A percentile compares a stretch with the other conserved stretches of the same genome.
Conservation (phyloP, 2,888 invertebrate genomes). For the Amiota mariae region DNA sequence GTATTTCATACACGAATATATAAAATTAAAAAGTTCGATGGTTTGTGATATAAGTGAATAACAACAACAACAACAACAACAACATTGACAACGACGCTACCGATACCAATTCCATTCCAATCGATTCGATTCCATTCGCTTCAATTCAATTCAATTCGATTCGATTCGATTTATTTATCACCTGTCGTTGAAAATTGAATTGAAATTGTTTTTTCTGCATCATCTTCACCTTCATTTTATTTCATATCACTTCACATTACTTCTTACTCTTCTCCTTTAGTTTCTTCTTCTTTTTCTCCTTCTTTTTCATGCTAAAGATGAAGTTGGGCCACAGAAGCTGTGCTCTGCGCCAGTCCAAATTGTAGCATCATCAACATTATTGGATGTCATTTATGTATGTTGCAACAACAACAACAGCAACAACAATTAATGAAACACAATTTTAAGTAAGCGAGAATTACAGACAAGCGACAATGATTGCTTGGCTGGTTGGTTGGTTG, state of each 20-base stretch:
- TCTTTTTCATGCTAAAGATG: neutral
- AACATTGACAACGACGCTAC: conserved; percentile 48
- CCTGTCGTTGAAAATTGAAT: conserved; percentile 71
- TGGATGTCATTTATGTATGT: too few relatives aligned
- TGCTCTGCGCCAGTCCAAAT: too few relatives aligned
- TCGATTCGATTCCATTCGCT: conserved; percentile 46
- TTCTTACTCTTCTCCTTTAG: conserved; percentile 28
- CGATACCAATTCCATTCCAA: conserved; percentile 33
- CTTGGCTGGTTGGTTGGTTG: neutral
- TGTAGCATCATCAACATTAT: too few relatives aligned
- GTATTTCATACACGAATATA: too few relatives aligned
- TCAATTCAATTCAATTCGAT: conserved; percentile 56
- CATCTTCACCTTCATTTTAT: conserved; percentile 20
- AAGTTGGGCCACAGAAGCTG: too few relatives aligned
- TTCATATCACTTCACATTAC: conserved; percentile 32
- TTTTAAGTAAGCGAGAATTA: conserved; percentile 11
- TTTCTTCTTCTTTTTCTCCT: conserved; percentile 15
- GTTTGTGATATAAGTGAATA: too few relatives aligned
- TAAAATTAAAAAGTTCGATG: too few relatives aligned
- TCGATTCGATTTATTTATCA: conserved; percentile 73
- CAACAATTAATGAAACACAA: conserved; percentile 63
- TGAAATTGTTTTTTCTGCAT: conserved; percentile 57
- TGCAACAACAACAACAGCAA: too few relatives aligned
- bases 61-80: conserved; percentile 41
- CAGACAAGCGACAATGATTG: neutral